Percentiles rank a stretch among this genome's conserved stretches.
These are phyloP conservation scores for Myopa testacea DNA, from an alignment of 2,888 invertebrate species.

Conservation along the genomic window DNA sequence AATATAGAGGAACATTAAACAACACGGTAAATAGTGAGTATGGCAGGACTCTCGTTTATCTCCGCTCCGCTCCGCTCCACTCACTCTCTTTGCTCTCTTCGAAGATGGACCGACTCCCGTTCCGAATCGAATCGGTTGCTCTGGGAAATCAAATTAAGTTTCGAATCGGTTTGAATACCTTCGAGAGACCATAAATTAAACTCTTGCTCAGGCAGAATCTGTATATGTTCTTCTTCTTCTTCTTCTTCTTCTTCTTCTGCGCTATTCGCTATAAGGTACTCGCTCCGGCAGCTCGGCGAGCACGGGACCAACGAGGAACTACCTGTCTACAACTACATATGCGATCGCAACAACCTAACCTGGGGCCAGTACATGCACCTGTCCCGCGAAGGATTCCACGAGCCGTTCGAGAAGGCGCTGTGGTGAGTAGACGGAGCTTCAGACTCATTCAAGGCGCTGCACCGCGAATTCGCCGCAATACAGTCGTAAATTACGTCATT, in stretches of 20 bases:
- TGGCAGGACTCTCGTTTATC: too few species aligned
- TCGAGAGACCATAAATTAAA: not conserved
- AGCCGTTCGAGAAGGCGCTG: constrained; percentile 68
- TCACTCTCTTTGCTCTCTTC: too few species aligned
- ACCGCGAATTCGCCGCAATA: constrained; percentile 26
- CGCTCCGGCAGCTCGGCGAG: constrained; percentile 48
- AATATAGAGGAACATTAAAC: not conserved
- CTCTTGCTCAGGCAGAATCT: not conserved
- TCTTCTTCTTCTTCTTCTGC: not conserved
- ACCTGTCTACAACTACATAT: constrained; percentile 69
- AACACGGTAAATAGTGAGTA: not conserved
- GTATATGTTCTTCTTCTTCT: not conserved
- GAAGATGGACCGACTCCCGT: not conserved
- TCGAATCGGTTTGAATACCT: constrained; percentile 30
- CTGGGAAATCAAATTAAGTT: constrained; percentile 22
- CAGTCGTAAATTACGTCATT: constrained; percentile 40
- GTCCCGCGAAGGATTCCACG: constrained; percentile 66
- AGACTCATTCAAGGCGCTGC: not conserved
- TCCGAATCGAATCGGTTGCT: not conserved
- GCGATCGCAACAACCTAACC: constrained; percentile 67
- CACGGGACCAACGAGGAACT: constrained; percentile 56
- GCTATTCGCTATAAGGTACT: constrained; percentile 51
- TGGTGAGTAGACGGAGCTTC: constrained; percentile 59
- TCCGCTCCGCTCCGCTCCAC: too few species aligned
- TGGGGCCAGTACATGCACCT: constrained; percentile 69